Percentiles rank a stretch among this genome's conserved stretches.
Conservation (phyloP, 2,888 invertebrate species). For the Sarcophaga carnaria region DNA sequence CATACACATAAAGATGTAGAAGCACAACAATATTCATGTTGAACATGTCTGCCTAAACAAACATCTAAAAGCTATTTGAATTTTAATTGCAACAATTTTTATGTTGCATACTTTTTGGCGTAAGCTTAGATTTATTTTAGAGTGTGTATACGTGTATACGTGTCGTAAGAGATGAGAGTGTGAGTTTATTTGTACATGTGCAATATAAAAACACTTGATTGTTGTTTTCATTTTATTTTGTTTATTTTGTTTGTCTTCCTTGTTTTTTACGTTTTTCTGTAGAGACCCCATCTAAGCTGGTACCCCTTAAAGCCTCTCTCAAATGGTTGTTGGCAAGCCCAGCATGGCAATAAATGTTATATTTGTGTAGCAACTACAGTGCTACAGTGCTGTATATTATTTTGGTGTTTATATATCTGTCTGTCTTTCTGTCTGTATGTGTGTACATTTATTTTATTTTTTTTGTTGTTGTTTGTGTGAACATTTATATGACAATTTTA, state of each 20-base stretch:
- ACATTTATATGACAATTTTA: slow-evolving; percentile 68
- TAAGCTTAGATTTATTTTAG: slow-evolving; percentile 59
- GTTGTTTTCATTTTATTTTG: slow-evolving; percentile 19
- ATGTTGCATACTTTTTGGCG: slow-evolving; percentile 68
- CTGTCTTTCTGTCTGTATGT: slow-evolving; percentile 14
- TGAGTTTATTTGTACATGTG: slow-evolving; percentile 57
- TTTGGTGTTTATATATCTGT: background rate
- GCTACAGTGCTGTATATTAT: background rate
- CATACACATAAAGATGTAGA: too few relatives aligned
- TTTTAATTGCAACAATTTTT: slow-evolving; percentile 68
- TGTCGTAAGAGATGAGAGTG: slow-evolving; percentile 1
- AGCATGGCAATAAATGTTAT: slow-evolving; percentile 56
- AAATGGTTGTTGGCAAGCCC: slow-evolving; percentile 47
- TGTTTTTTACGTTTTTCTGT: background rate
- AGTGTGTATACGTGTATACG: slow-evolving; percentile 4
- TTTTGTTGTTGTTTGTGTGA: too few relatives aligned
- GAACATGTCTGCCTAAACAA: slow-evolving; percentile 36
- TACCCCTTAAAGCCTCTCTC: slow-evolving; percentile 18
- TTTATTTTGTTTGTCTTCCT: slow-evolving; percentile 38
- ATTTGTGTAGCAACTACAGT: slow-evolving; percentile 27
- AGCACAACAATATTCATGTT: too few relatives aligned
- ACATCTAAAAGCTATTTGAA: slow-evolving; percentile 66
- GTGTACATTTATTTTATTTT: background rate
- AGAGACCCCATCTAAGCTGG: background rate
- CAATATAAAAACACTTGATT: slow-evolving; percentile 59